Percentiles rank a stretch among this genome's conserved stretches.
Evolutionary conservation across 2,888 invertebrate species (phyloP).

Genomic region (Gymnoscelis rufifasciata): DNA sequence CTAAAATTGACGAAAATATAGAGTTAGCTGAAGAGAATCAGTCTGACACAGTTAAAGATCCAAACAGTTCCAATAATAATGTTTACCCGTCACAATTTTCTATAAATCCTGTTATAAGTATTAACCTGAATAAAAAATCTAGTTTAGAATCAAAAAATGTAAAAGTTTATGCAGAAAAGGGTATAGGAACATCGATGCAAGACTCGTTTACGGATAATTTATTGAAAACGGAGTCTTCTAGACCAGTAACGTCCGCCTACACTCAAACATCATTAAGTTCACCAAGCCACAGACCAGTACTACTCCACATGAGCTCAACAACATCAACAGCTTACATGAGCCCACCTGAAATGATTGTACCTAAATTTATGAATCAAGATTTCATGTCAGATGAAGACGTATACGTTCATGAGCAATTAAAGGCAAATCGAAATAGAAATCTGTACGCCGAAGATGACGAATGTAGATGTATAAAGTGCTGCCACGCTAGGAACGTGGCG

Average conservation of each 20-base stretch:
- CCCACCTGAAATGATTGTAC: slow-evolving; percentile 67
- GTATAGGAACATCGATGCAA: slow-evolving; percentile 38
- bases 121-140: slow-evolving; percentile 3
- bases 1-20: not conserved
- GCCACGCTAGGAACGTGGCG: slow-evolving; percentile 26
- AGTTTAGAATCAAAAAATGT: slow-evolving; percentile 5
- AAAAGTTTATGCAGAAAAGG: slow-evolving; percentile 40
- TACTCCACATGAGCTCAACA: slow-evolving; percentile 69
- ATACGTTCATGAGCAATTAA: slow-evolving; percentile 32
- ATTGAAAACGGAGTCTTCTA: slow-evolving; percentile 36
- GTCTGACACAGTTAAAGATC: not conserved
- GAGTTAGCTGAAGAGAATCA: not conserved
- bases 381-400: slow-evolving; percentile 38
- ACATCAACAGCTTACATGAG: slow-evolving; percentile 76
- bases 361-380: slow-evolving; percentile 47
- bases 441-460: slow-evolving; percentile 30
- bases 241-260: slow-evolving; percentile 53
- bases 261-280: slow-evolving; percentile 62
- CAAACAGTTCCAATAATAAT: not conserved
- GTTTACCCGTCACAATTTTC: not conserved
- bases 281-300: slow-evolving; percentile 50
- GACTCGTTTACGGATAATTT: slow-evolving; percentile 34
- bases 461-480: slow-evolving; percentile 43
- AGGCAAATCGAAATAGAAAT: slow-evolving; percentile 24
- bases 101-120: not conserved